phyloP scores from a whole-genome alignment of 2,888 invertebrate genomes.

The Lochmaea crataegi region DNA sequence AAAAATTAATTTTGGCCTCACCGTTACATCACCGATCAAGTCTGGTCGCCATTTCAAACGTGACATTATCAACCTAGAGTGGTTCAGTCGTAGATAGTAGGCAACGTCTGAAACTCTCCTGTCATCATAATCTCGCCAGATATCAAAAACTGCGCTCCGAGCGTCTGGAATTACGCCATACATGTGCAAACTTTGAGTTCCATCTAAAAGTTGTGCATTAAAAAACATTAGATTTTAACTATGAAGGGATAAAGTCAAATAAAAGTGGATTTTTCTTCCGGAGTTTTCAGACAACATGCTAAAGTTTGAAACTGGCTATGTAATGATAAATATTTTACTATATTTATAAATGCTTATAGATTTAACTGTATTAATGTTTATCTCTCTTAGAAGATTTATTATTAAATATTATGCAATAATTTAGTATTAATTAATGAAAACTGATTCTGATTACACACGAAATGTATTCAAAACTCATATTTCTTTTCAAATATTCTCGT shows the following conservation, averaged over 20 bases:
- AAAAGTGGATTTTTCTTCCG: not conserved
- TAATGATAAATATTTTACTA: not conserved
- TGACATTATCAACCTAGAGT: constrained; percentile 84
- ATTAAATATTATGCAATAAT: no score
- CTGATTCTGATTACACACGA: no score
- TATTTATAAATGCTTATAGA: no score
- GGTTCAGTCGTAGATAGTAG: constrained; percentile 84
- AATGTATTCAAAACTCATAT: no score
- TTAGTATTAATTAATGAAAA: no score
- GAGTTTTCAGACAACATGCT: not conserved
- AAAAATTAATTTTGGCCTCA: constrained; percentile 53
- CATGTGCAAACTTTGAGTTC: constrained; percentile 75
- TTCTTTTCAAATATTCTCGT: no score
- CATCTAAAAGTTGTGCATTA: constrained; percentile 65
- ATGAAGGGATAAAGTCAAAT: not conserved
- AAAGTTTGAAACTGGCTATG: not conserved
- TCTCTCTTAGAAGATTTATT: no score
- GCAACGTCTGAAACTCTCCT: constrained; percentile 81
- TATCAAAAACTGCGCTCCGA: constrained; percentile 78
- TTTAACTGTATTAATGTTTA: no score
- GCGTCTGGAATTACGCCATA: constrained; percentile 82
- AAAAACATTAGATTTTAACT: not conserved
- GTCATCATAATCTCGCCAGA: constrained; percentile 87
- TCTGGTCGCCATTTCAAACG: constrained; percentile 84
- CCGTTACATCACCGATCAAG: constrained; percentile 73